Conservation (phyloP, 1,140 invertebrate species). For the Papilio xuthus region DNA sequence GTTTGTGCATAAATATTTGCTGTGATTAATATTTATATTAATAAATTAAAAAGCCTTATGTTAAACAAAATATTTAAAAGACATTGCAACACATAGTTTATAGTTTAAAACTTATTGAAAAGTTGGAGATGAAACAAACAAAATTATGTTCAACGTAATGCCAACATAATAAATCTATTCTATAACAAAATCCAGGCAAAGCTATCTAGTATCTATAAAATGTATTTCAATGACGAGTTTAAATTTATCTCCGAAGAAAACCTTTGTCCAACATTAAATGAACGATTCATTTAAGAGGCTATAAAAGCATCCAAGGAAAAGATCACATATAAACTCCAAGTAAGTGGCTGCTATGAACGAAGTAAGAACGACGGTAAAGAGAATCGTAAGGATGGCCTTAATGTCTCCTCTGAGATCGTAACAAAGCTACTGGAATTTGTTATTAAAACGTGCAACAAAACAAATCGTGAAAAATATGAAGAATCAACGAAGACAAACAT, state of each 20-base stretch:
- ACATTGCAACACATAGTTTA: no score
- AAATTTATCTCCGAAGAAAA: slow-evolving; percentile 27
- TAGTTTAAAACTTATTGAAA: no score
- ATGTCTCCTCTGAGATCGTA: slow-evolving; percentile 14
- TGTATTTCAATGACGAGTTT: slow-evolving; percentile 32
- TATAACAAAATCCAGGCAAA: neutral
- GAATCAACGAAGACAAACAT: neutral
- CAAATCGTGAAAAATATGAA: neutral
- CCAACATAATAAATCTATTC: neutral
- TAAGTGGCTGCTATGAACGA: slow-evolving; percentile 27
- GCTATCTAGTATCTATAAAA: neutral
- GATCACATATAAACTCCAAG: slow-evolving; percentile 35
- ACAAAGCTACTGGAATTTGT: slow-evolving; percentile 20
- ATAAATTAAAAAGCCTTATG: no score
- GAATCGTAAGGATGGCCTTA: slow-evolving; percentile 27
- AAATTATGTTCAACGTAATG: neutral
- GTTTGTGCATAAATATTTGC: neutral
- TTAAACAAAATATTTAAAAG: no score
- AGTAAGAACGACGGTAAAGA: slow-evolving; percentile 24
- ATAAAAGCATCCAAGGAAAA: slow-evolving; percentile 31
- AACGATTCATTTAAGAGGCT: slow-evolving; percentile 35
- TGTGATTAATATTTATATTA: no score
- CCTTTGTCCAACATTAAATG: slow-evolving; percentile 31
- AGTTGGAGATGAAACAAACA: neutral
- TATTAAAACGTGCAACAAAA: neutral